Percentiles rank a stretch among this genome's conserved stretches.
Evolutionary conservation across 2,888 invertebrate species (phyloP).

Genomic region (Tuta absoluta): DNA sequence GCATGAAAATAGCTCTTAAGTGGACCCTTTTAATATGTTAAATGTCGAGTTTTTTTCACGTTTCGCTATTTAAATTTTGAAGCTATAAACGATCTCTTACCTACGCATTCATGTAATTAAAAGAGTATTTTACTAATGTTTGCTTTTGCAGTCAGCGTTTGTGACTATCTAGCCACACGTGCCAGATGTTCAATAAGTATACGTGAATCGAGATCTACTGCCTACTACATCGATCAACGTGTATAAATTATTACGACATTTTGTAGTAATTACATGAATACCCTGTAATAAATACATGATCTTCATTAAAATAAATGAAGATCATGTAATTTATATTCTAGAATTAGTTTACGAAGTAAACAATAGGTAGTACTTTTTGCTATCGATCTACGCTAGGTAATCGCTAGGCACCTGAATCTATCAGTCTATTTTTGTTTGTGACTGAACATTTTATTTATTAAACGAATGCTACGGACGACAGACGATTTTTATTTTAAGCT

Average conservation of each 20-base stretch:
- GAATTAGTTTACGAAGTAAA: not conserved
- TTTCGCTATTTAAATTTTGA: conserved; percentile 27
- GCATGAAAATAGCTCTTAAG: conserved; percentile 53
- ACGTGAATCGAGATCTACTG: too few relatives aligned
- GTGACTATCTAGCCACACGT: too few relatives aligned
- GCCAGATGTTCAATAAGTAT: too few relatives aligned
- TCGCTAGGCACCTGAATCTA: conserved; percentile 4
- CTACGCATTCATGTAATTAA: conserved; percentile 24
- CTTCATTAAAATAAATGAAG: not conserved
- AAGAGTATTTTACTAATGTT: not conserved
- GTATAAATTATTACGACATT: too few relatives aligned
- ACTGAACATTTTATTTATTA: conserved; percentile 4
- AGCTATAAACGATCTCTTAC: conserved; percentile 27
- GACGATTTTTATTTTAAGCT: not conserved
- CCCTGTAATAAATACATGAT: too few relatives aligned
- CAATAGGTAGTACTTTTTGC: not conserved
- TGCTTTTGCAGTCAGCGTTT: too few relatives aligned
- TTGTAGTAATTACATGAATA: too few relatives aligned
- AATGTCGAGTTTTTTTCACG: conserved; percentile 29
- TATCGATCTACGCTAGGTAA: conserved; percentile 1
- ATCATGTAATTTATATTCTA: not conserved
- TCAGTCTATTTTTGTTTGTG: conserved; percentile 2
- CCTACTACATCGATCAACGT: too few relatives aligned
- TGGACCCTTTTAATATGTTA: conserved; percentile 43
- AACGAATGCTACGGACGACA: not conserved